These are phyloP conservation scores for Brachyptera risi DNA, from an alignment of 2,888 invertebrate species.

Conservation along the genomic window DNA sequence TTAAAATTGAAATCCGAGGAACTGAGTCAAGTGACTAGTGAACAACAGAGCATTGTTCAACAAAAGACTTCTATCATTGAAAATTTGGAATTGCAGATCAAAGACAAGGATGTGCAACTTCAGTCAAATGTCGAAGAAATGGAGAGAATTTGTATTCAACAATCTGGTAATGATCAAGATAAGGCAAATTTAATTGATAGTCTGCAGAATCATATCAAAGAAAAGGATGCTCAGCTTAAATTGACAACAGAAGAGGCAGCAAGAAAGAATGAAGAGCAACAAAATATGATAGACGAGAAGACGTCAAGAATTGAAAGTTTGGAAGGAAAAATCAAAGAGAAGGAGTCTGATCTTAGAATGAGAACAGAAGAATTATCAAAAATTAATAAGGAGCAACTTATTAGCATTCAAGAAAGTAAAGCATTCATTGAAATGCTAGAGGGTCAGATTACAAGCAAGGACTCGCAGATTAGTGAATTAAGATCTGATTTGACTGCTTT, in stretches of 20 bases:
- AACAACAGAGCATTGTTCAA: slow-evolving; percentile 50
- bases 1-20: slow-evolving; percentile 45
- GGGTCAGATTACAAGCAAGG: slow-evolving; percentile 39
- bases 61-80: slow-evolving; percentile 42
- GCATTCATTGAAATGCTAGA: slow-evolving; percentile 36
- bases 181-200: not conserved
- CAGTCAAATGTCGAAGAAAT: slow-evolving; percentile 41
- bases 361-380: not conserved
- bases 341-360: slow-evolving; percentile 15
- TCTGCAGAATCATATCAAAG: slow-evolving; percentile 38
- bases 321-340: slow-evolving; percentile 33
- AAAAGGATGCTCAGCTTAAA: slow-evolving; percentile 40
- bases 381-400: slow-evolving; percentile 2
- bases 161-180: too few species aligned
- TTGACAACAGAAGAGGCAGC: slow-evolving; percentile 41
- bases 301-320: slow-evolving; percentile 37
- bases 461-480: slow-evolving; percentile 39
- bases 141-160: too few species aligned
- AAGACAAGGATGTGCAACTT: slow-evolving; percentile 51
- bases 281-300: slow-evolving; percentile 37
- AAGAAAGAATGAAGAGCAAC: slow-evolving; percentile 39
- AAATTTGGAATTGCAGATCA: slow-evolving; percentile 52
- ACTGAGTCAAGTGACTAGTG: slow-evolving; percentile 47
- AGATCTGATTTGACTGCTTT: slow-evolving; percentile 26
- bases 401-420: slow-evolving; percentile 36